Evolutionary conservation across 2,113 vertebrate species (phyloP).

Genomic region (Sialia sialis): DNA sequence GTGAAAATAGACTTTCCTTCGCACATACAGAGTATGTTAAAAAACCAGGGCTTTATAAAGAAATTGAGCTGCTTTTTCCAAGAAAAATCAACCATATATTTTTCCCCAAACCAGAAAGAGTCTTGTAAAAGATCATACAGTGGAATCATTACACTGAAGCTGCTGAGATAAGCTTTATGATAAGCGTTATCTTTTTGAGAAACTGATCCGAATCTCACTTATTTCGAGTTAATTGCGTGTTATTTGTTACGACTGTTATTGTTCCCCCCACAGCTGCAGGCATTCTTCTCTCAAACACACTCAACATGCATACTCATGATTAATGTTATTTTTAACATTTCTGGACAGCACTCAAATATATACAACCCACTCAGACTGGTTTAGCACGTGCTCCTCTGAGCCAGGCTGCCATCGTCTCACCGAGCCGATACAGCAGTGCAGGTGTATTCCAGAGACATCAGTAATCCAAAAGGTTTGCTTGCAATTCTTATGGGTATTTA

Average conservation of each 20-base stretch:
- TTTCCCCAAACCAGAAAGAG: not conserved
- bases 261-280: constrained; percentile 41
- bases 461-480: not conserved
- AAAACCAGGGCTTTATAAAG: not conserved
- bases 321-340: constrained; percentile 59
- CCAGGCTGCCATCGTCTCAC: not conserved
- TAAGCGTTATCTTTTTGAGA: not conserved
- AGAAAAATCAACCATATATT: not conserved
- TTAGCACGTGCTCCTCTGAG: not conserved
- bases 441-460: not conserved
- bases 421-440: not conserved
- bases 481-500: not conserved
- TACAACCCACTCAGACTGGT: not conserved
- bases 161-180: constrained; percentile 35
- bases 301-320: not conserved
- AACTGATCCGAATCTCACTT: not conserved
- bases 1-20: not conserved
- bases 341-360: constrained; percentile 32
- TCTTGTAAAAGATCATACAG: not conserved
- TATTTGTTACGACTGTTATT: constrained; percentile 37
- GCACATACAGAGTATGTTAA: not conserved
- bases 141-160: not conserved
- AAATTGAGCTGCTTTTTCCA: not conserved
- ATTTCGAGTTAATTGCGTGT: not conserved
- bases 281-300: constrained; percentile 35